Base-by-base conservation (phyloP, 1,140 invertebrate genomes). In the Drosophila sturtevanti region DNA sequence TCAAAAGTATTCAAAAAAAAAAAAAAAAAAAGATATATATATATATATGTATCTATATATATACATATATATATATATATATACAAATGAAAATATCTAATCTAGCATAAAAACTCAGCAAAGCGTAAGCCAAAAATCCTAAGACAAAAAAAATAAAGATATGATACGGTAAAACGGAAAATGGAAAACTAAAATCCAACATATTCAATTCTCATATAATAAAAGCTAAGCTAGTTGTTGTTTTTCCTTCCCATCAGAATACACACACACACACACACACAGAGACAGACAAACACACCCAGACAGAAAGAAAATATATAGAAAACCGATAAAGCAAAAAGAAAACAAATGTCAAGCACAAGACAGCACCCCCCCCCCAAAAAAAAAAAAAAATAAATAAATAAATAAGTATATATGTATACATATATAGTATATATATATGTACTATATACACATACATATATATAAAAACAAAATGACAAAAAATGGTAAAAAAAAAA, bases 61-160 rank as follows among this genome's bases (percentile, higher is more conserved):
- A 63, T 22, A 64, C 66, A 35, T 65, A 63, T 63, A 59, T 63
- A 70, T 56, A 63, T 69, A 63, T 64, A 55, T 51, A 51, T 41
- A 64, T 54, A 55, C 67, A 81, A 73, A 21, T 70, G 68, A 75
- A 70, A 52, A 59, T 61, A 82, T 72, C 64, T 79, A 87, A 87
- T 87, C 82, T 86, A 80, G 79, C 82, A 68, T 82, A 64, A 79
- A 67, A 77, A 76, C 65, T 74, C 81, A 86, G 82, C 82, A 68
- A 67, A 82, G 81, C 81, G 68, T 76, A 82, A 87, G 81, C 82
- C 81, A 81, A 86, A 77, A 70, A 72, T 51, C 37, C 35, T n/a
- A 51, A 48, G 41, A 48, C 27, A 77, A 81, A 68, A 70, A 35
- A 67, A 60, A 70, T 52, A 63, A 64, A 54, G 63, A 41, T 48